Evolutionary conservation across 1,140 invertebrate species (phyloP), one percentile per base, ranked within the genome.

Genomic region (Diabrotica virgifera): DNA sequence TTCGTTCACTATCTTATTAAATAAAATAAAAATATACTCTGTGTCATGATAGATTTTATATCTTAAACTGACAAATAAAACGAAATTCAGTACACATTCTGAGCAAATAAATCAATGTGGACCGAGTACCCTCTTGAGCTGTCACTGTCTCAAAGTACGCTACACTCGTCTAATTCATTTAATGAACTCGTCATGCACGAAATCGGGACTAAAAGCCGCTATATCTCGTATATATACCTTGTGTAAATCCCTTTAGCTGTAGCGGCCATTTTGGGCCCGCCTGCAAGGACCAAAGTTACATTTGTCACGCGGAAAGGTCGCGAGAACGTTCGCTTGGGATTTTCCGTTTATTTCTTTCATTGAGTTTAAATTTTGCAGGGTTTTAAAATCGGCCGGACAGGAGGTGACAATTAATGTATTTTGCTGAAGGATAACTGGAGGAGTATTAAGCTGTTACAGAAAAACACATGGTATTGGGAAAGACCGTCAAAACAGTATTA

Each of bases 181-280:
- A 71, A 73, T 73, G 71, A 72, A 73, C 66, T 70, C 68, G 66
- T 73, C 72, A 72, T 73, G 70, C 68, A 70, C 68, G 62, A 73
- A 73, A 70, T 70, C 67, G 64, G 55, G 63, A 65, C 62, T 68
- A 66, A 63, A 59, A 66, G 62, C 62, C 54, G 35, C 40, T 46
- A 46, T 46, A 10, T 46, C 40, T 46, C 52, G 60, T 64, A 67
- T 64, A 62, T 70, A 68, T 72, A 72, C 66, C 68, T 66, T 40
- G 37, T 38, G 59, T 72, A 72, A 46, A 72, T 72, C 68, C 68
- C 61, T 66, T 70, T 70, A 68, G 66, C 63, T 67, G 61, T 63
- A 68, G 68, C 68, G 66, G 64, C 66, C 58, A 70, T 70, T 68
- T 64, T 66, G 60, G 69, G 66, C 66, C 64, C 62, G 56, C 13